A percentile compares a stretch with the other conserved stretches of the same genome.
phyloP scores from a whole-genome alignment of 2,113 vertebrate genomes.

The Strix aluco region DNA sequence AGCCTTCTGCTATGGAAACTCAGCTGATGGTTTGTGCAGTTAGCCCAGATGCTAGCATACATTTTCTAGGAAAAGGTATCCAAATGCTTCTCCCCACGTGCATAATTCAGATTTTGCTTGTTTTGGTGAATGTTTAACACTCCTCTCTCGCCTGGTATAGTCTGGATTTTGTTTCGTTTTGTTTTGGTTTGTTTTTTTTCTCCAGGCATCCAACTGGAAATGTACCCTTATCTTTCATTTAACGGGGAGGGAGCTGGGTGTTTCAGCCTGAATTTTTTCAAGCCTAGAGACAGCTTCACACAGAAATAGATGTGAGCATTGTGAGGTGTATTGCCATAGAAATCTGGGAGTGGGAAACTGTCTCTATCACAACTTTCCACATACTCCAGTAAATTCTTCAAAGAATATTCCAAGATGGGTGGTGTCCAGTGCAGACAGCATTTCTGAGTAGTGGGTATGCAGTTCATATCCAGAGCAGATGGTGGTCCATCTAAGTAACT shows the following conservation, averaged over 20 bases:
- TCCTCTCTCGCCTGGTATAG: background rate
- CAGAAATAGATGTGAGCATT: background rate
- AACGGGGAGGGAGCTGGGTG: background rate
- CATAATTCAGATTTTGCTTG: background rate
- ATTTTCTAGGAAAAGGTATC: background rate
- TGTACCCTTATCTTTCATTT: background rate
- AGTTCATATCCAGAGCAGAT: background rate
- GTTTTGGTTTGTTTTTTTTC: background rate
- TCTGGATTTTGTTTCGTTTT: background rate
- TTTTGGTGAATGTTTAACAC: background rate
- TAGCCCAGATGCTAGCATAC: background rate
- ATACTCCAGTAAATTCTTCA: background rate
- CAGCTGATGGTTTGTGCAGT: background rate
- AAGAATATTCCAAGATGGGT: background rate
- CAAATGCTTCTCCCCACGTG: background rate
- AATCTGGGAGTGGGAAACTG: background rate
- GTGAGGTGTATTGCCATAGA: background rate
- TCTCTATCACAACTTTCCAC: background rate
- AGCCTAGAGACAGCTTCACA: background rate
- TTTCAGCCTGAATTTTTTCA: background rate
- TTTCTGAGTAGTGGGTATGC: background rate
- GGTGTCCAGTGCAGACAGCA: background rate
- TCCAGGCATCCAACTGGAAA: background rate
- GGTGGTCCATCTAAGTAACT: background rate
- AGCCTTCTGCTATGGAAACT: slow-evolving; percentile 14